phyloP scores from a whole-genome alignment of 1,140 invertebrate species.

The Zaprionus camerounensis region DNA sequence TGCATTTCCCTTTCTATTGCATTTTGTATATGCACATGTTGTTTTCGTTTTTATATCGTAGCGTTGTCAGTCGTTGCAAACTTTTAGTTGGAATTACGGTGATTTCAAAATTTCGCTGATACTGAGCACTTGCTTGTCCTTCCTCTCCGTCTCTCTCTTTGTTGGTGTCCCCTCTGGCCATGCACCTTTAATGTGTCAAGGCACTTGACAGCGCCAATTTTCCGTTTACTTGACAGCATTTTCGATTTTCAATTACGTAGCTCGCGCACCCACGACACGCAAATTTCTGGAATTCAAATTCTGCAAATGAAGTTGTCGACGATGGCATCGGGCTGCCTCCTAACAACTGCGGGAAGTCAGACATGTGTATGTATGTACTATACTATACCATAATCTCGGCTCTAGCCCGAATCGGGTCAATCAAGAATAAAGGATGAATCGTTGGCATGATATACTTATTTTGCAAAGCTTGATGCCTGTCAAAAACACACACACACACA shows the following conservation, averaged over 20 bases:
- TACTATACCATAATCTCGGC: not conserved
- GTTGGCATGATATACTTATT: constrained; percentile 10
- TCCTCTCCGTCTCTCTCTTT: constrained; percentile 16
- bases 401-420: constrained; percentile 17
- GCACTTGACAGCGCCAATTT: constrained; percentile 73
- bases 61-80: constrained; percentile 9
- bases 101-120: constrained; percentile 52
- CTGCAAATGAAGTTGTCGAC: constrained; percentile 19
- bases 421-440: constrained; percentile 1
- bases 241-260: constrained; percentile 71
- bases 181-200: constrained; percentile 51
- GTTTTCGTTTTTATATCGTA: not conserved
- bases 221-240: constrained; percentile 53
- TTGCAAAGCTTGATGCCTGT: constrained; percentile 12
- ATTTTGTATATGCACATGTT: constrained; percentile 52
- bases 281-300: constrained; percentile 16
- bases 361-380: not conserved
- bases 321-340: not conserved
- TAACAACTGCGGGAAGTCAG: not conserved
- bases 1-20: constrained; percentile 20
- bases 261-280: constrained; percentile 25
- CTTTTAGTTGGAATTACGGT: constrained; percentile 51
- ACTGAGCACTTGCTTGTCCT: constrained; percentile 23
- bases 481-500: constrained; percentile 10
- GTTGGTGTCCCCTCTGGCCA: not conserved